phyloP scores from a whole-genome alignment of 2,888 invertebrate genomes.

The Altica lythri region DNA sequence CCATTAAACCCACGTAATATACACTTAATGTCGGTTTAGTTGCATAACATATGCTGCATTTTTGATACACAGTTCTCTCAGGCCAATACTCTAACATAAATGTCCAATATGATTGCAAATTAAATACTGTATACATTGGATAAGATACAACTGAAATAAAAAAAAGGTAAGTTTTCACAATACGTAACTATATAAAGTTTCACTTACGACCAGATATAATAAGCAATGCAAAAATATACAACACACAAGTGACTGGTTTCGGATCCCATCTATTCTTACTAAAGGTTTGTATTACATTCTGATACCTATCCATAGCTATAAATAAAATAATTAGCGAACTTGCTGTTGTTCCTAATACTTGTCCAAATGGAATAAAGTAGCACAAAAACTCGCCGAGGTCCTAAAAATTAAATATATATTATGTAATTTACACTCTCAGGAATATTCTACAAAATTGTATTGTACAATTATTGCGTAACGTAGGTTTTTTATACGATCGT shows the following conservation, averaged over 20 bases:
- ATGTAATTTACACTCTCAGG: not conserved
- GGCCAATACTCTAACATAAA: conserved; percentile 36
- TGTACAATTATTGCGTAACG: not conserved
- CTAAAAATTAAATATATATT: conserved; percentile 47
- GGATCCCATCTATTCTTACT: conserved; percentile 58
- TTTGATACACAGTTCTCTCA: conserved; percentile 39
- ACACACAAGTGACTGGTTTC: conserved; percentile 48
- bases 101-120: conserved; percentile 45
- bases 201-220: conserved; percentile 51
- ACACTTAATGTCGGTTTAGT: conserved; percentile 41
- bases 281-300: conserved; percentile 58
- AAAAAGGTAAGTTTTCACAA: no score
- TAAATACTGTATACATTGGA: conserved; percentile 57
- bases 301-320: conserved; percentile 63
- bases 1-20: conserved; percentile 47
- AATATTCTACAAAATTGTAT: conserved; percentile 3
- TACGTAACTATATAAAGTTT: not conserved
- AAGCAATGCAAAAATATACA: conserved; percentile 54
- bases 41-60: conserved; percentile 45
- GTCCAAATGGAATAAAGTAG: conserved; percentile 58
- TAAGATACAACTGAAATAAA: conserved; percentile 54
- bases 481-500: not conserved
- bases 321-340: conserved; percentile 61
- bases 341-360: conserved; percentile 59
- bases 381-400: conserved; percentile 59